Conservation (phyloP, 2,888 invertebrate genomes). For the Drosophila nigricruria region DNA sequence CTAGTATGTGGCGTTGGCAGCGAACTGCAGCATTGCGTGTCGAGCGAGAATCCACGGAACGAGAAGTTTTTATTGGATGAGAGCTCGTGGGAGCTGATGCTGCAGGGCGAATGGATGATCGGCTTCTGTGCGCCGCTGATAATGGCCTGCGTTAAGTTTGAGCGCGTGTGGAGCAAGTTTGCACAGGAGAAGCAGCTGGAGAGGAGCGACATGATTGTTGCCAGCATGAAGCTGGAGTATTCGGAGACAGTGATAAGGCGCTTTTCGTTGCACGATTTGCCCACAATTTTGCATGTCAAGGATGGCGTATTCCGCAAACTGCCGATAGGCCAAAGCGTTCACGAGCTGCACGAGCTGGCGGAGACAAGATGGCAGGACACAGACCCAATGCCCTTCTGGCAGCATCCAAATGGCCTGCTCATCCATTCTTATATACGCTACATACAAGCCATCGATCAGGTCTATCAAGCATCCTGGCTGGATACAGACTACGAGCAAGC, state of each 20-base stretch:
- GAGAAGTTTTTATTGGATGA: conserved; percentile 22
- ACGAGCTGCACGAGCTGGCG: conserved; percentile 14
- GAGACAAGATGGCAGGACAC: conserved; percentile 4
- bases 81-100: conserved; percentile 25
- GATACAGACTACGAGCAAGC: conserved; percentile 10
- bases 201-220: conserved; percentile 14
- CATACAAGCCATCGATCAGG: conserved; percentile 6
- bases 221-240: conserved; percentile 30
- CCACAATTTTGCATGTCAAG: conserved; percentile 38
- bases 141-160: conserved; percentile 12
- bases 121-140: conserved; percentile 29
- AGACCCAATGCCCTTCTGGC: conserved; percentile 31
- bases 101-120: conserved; percentile 31
- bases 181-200: conserved; percentile 8
- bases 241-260: conserved; percentile 21
- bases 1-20: background rate
- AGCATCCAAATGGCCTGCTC: conserved; percentile 29
- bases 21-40: background rate
- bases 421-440: conserved; percentile 1
- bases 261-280: conserved; percentile 23
- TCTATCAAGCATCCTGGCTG: background rate
- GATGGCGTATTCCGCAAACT: conserved; percentile 33
- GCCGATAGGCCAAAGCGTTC: conserved; percentile 3
- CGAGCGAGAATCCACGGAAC: background rate
- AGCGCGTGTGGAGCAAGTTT: conserved; percentile 25